Conservation (phyloP, 2,113 vertebrate species). For the Leucopsar rothschildi region DNA sequence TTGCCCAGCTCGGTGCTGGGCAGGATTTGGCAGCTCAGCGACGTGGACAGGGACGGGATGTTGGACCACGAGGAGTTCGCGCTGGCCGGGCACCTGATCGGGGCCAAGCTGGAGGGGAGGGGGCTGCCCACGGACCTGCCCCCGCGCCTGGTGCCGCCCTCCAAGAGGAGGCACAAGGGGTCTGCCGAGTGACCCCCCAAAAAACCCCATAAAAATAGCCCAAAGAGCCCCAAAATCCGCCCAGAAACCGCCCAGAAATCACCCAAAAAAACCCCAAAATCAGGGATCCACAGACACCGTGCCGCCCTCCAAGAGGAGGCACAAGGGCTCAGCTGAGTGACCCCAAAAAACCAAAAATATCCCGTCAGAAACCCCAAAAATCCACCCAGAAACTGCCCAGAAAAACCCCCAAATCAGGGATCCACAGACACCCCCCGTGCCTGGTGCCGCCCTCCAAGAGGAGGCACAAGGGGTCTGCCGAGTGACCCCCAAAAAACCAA, state of each 20-base stretch:
- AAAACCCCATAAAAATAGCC: no score
- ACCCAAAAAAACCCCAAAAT: no score
- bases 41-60: neutral
- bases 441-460: neutral
- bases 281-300: no score
- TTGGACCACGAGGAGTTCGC: neutral
- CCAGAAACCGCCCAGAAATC: no score
- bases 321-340: no score
- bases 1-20: neutral
- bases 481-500: neutral
- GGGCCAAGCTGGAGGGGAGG: neutral
- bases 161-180: neutral
- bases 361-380: no score
- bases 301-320: no score
- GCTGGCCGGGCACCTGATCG: neutral
- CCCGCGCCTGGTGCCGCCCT: neutral
- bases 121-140: neutral
- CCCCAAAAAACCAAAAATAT: no score
- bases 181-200: neutral
- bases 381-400: no score
- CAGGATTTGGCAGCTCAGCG: neutral
- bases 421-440: neutral
- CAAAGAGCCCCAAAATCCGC: no score
- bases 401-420: no score
- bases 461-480: accelerated